phyloP scores from a whole-genome alignment of 2,888 invertebrate species.

The Crocallis elinguaria region DNA sequence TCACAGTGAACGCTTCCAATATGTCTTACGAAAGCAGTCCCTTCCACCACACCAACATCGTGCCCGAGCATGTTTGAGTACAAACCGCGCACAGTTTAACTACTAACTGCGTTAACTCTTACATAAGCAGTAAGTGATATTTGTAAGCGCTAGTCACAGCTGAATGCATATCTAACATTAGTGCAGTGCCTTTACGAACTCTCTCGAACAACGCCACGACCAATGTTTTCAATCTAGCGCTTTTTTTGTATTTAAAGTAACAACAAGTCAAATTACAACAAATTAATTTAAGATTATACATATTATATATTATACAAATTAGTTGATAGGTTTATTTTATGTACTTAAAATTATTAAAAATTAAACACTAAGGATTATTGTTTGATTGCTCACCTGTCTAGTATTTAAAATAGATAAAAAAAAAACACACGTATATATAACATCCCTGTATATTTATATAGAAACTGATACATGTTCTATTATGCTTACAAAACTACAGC shows the following conservation, averaged over 20 bases:
- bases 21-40: slow-evolving; percentile 86
- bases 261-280: slow-evolving; percentile 84
- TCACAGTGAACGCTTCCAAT: slow-evolving; percentile 74
- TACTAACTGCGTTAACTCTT: slow-evolving; percentile 77
- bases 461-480: too few relatives aligned
- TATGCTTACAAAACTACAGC: too few relatives aligned
- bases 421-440: background rate
- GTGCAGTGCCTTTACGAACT: slow-evolving; percentile 73
- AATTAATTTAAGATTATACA: slow-evolving; percentile 84
- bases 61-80: slow-evolving; percentile 86
- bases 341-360: slow-evolving; percentile 85
- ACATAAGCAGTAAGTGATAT: slow-evolving; percentile 79
- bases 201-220: slow-evolving; percentile 70
- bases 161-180: slow-evolving; percentile 62
- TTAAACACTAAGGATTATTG: slow-evolving; percentile 67
- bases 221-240: slow-evolving; percentile 75
- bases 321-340: slow-evolving; percentile 84
- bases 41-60: slow-evolving; percentile 86
- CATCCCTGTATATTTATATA: slow-evolving; percentile 2
- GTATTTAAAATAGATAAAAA: background rate
- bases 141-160: slow-evolving; percentile 80
- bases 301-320: slow-evolving; percentile 85
- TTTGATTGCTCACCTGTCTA: slow-evolving; percentile 34
- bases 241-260: slow-evolving; percentile 73
- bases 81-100: slow-evolving; percentile 55